Evolutionary conservation across 1,140 invertebrate species (phyloP), one percentile per base, ranked within the genome.

Genomic region (Carposina sasakii): DNA sequence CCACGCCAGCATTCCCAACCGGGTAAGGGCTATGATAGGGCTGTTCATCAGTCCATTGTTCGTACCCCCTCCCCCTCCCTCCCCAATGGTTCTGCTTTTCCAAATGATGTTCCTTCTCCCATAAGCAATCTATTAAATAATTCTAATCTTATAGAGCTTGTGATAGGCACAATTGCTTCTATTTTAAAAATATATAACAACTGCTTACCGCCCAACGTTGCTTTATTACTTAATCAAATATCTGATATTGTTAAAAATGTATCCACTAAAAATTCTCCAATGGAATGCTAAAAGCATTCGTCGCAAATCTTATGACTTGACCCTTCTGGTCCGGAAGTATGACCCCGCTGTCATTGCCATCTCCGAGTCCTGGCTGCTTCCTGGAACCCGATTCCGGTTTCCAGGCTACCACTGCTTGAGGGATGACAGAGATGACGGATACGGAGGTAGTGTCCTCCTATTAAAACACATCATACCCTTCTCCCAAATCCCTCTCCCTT

Each of bases 131-230:
- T n/a, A n/a, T n/a, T n/a, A n/a, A n/a, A n/a, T n/a, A n/a, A n/a
- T n/a, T n/a, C 24, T 10, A 49, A 24, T 13, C 12, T 34, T 13
- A 34, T 33, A 13, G 31, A 33, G 13, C 9, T 33, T 13, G 9
- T 33, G 4, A 33, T 33, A 5, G 4, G 3, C 31, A 4, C 15
- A 8, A 8, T 33, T 4, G 3, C 15, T 4, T n/a, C 9, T 15
- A 8, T 33, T 33, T n/a, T 33, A 4, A n/a, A 8, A 8, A 10
- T 4, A 15, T 10, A 33, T 15, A 4, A 8, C n/a, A 13, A 10
- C n/a, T 15, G 15, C n/a, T 45, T 53, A 53, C 51, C 44, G 51
- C 23, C 36, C 51, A 53, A 53, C 36, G 39, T 53, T 42, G 36
- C 37, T 16, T 13, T 47, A 15, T 40, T 41, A 43, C 17, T 42